phyloP scores from a whole-genome alignment of 1,140 invertebrate genomes.

The Asbolus verrucosus region DNA sequence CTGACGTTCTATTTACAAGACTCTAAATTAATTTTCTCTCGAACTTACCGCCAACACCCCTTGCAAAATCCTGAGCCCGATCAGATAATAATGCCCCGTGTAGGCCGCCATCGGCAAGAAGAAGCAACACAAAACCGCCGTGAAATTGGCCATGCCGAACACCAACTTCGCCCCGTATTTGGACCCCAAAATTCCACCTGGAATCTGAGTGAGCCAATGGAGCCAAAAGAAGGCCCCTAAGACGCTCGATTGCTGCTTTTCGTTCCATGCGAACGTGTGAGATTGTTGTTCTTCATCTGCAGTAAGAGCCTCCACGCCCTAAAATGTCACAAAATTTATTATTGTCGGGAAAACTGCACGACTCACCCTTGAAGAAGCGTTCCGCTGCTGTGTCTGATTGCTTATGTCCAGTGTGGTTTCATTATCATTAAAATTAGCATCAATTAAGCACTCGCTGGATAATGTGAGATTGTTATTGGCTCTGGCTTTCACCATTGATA shows the following conservation, averaged over 20 bases:
- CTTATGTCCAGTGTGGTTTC: too few relatives aligned
- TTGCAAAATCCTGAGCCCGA: conserved; percentile 76
- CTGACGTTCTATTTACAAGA: too few relatives aligned
- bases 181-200: conserved; percentile 78
- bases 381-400: too few relatives aligned
- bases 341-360: too few relatives aligned
- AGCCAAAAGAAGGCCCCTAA: conserved; percentile 82
- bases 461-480: conserved; percentile 53
- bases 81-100: conserved; percentile 71
- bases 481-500: conserved; percentile 78
- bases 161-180: conserved; percentile 79
- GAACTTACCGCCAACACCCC: conserved; percentile 79
- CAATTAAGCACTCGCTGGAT: conserved; percentile 61
- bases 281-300: neutral
- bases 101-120: conserved; percentile 75
- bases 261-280: conserved; percentile 75
- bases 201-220: conserved; percentile 79
- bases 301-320: neutral
- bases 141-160: conserved; percentile 77
- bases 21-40: too few relatives aligned
- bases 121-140: conserved; percentile 77
- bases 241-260: conserved; percentile 75
- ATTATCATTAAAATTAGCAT: too few relatives aligned
- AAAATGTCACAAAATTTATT: too few relatives aligned
- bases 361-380: too few relatives aligned